Evolutionary conservation across 2,888 invertebrate genomes (phyloP), one percentile per base, ranked within the genome.

Genomic region (Brachycybe producta): DNA sequence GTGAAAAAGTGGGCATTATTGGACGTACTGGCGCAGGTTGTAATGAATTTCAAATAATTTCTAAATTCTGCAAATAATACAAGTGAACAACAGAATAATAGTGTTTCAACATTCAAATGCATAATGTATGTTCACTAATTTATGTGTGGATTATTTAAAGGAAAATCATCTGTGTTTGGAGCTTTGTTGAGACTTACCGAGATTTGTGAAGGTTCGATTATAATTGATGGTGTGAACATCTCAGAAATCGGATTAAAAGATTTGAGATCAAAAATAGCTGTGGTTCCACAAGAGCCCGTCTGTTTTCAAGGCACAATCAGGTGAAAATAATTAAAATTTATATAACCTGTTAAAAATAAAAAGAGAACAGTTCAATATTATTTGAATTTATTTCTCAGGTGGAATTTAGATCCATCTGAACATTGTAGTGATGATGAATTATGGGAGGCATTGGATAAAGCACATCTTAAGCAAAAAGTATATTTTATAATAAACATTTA

Each of bases 161-260:
- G 76, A 1, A 77, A 77, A 60, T 75, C 75, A 17, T 75, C 77
- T 0, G 61, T 79, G 1, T 70, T 73, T 5, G 69, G 70, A 40
- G 74, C 73, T 2, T 62, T 80, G 28, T 77, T 77, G 57, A 70
- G 78, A 41, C 61, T 80, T 49, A 73, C 75, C 13, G 76, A 78
- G 54, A 59, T 75, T 27, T 66, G 64, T 2, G 62, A 62, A 1
- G 77, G 77, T 5, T 62, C 57, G 21, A 74, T 78, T 39, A 61
- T 58, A 28, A 70, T 78, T 40, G 76, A 77, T 55, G 70, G 65
- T 27, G 57, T 73, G 4, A 73, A 77, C 58, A 70, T 75, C 48
- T 60, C 64, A 5, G 59, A 59, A 8, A 59, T 74, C n/a, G 68
- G 70, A 1, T 61, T 76, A 41, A 64, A 57, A 23, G 54, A 57